Percentiles rank a stretch among this genome's conserved stretches.
Evolutionary conservation across 2,797 vertebrate genomes (phyloP).

Genomic region (Erethizon dorsatum): DNA sequence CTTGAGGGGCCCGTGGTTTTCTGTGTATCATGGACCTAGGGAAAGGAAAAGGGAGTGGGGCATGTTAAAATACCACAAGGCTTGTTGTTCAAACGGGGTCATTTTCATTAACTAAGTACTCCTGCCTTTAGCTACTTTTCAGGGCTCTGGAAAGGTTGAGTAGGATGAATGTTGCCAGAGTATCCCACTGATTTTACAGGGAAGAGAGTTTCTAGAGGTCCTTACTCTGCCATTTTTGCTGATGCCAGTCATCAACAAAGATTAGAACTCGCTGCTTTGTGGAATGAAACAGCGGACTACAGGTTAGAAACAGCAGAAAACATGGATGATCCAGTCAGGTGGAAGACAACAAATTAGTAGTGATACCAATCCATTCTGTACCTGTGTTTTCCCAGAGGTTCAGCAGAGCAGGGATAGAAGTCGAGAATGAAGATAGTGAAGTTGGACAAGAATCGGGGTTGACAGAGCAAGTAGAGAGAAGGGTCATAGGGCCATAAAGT

Average conservation of each 20-base stretch:
- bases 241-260: neutral
- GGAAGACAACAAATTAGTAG: neutral
- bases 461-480: neutral
- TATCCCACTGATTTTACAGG: neutral
- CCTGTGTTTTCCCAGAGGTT: neutral
- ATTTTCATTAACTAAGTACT: neutral
- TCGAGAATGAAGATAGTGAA: neutral
- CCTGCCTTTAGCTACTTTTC: neutral
- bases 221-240: neutral
- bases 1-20: neutral
- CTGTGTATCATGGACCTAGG: neutral
- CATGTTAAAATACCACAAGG: neutral
- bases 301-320: neutral
- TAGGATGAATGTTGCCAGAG: neutral
- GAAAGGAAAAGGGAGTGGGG: no score
- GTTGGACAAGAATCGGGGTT: no score
- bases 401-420: neutral
- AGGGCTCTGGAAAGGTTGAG: neutral
- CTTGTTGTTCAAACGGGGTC: neutral
- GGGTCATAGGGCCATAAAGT: neutral
- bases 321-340: neutral
- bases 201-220: neutral
- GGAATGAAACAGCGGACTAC: neutral
- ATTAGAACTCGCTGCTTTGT: neutral
- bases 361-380: fast-evolving